These are phyloP conservation scores for Netelia virgata DNA, from an alignment of 2,888 invertebrate species.

Conservation along the genomic window DNA sequence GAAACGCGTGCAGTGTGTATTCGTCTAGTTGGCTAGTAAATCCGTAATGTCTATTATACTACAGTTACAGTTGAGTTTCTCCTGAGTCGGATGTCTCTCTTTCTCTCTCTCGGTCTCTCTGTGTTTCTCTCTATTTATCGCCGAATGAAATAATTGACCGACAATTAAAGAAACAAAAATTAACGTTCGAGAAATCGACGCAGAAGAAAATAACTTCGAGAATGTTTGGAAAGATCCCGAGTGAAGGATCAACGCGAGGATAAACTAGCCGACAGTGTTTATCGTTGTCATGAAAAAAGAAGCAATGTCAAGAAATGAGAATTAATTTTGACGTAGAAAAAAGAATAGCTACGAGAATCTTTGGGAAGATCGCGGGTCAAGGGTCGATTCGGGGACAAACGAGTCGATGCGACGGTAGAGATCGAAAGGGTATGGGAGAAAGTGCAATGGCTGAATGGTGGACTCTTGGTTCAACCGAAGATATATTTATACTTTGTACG, in stretches of 20 bases:
- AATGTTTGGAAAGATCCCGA: not conserved
- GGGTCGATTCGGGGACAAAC: constrained; percentile 43
- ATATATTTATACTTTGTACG: constrained; percentile 8
- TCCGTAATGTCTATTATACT: constrained; percentile 48
- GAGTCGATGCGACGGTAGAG: constrained; percentile 26
- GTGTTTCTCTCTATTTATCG: not conserved
- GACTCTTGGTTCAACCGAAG: constrained; percentile 19
- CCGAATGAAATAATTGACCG: too few species aligned
- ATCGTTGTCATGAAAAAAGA: too few species aligned
- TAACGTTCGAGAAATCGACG: not conserved
- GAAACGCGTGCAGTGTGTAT: constrained; percentile 29
- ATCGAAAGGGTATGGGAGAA: constrained; percentile 44
- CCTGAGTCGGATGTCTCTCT: not conserved
- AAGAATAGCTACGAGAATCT: not conserved
- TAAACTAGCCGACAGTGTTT: constrained; percentile 29
- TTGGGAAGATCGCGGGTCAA: not conserved
- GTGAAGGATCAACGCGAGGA: constrained; percentile 15
- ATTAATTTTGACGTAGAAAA: not conserved
- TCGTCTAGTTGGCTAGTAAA: constrained; percentile 34
- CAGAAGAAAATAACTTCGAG: not conserved
- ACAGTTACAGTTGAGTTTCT: constrained; percentile 9
- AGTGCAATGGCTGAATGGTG: constrained; percentile 48
- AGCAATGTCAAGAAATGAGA: not conserved
- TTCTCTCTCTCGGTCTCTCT: not conserved
- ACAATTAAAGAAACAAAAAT: too few species aligned